phyloP scores from a whole-genome alignment of 2,113 vertebrate species.

The Aix galericulata region DNA sequence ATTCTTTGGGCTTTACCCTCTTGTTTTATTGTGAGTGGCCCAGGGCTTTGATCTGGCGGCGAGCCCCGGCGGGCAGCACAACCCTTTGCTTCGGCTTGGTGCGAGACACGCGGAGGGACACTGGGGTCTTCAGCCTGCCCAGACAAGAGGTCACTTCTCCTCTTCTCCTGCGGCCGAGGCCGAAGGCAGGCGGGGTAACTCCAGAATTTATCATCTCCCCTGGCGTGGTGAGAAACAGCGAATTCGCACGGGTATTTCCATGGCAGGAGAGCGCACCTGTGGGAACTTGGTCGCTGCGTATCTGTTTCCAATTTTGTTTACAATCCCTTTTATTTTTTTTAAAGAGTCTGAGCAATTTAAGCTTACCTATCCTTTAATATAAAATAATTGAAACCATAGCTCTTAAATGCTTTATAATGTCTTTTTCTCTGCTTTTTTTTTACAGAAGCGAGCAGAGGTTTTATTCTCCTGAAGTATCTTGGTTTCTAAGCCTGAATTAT shows the following conservation, averaged over 20 bases:
- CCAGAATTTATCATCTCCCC: slow-evolving; percentile 76
- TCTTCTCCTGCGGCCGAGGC: slow-evolving; percentile 73
- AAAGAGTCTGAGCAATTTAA: slow-evolving; percentile 50
- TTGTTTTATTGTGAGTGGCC: slow-evolving; percentile 86
- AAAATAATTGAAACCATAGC: slow-evolving; percentile 67
- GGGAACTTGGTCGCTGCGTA: slow-evolving; percentile 56
- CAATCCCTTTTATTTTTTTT: slow-evolving; percentile 58
- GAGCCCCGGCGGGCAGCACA: slow-evolving; percentile 79
- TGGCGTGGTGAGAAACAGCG: slow-evolving; percentile 77
- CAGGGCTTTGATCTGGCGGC: slow-evolving; percentile 89
- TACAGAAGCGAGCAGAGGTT: slow-evolving; percentile 48
- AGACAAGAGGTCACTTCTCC: slow-evolving; percentile 80
- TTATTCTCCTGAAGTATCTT: slow-evolving; percentile 66
- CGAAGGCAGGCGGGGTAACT: slow-evolving; percentile 72
- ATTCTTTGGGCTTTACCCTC: slow-evolving; percentile 88
- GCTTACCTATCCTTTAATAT: slow-evolving; percentile 56
- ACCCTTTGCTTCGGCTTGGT: slow-evolving; percentile 72
- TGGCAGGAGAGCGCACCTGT: slow-evolving; percentile 73
- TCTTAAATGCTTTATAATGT: slow-evolving; percentile 54
- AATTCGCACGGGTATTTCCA: slow-evolving; percentile 80
- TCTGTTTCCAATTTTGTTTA: slow-evolving; percentile 75
- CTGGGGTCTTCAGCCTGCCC: slow-evolving; percentile 52
- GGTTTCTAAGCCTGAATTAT: slow-evolving; percentile 72
- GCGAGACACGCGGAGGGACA: slow-evolving; percentile 60
- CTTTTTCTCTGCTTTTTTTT: slow-evolving; percentile 44